Base-by-base conservation (phyloP, 2,113 vertebrate species). In the Trinectes maculatus region DNA sequence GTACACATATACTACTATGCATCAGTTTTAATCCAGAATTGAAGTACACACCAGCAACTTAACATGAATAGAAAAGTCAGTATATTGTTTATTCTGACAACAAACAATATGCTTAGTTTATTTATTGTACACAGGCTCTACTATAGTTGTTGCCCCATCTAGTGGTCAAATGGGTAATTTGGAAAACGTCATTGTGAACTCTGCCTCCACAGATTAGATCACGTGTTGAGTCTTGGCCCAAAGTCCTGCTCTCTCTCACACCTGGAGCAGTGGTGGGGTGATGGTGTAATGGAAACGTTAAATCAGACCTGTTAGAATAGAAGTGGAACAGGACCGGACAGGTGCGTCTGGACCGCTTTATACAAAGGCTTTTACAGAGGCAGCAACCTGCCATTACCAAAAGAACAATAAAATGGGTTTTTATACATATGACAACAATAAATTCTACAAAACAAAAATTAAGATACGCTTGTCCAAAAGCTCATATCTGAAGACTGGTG, bases 221-320 rank as follows among this genome's bases (percentile, higher is more conserved):
- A 71, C 60, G 37, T 28, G 18, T 18, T 43, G 26, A 73, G 40
- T 47, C 16, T 36, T 72, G 54, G 57, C 42, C 19, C 46, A 6
- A 2, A 18, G 19, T 22, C 21, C 26, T 51, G 40, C 8, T 69
- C 21, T 18, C 21, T 18, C 15, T 71, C 8, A 40, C 57, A 71
- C 60, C 44, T 75, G 73, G 22, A 36, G 46, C 43, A 57, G 43
- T 0, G 18, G 26, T 68, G 56, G 46, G 49, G 55, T 77, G 18
- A 29, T 68, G 56, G 46, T 54, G 55, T 77, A 73, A 79, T 71
- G 55, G 60, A 74, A 83, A 73, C 19, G 13, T 70, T 71, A 31
- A 46, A 24, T 46, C 21, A 34, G 25, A 19, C 19, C 9, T 54
- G 18, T 6, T 22, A 11, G 12, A 39, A 6, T 6, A 22, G 16